Evolutionary conservation across 2,888 invertebrate species (phyloP), one percentile per base, ranked within the genome.

Genomic region (Leistus spinibarbis): DNA sequence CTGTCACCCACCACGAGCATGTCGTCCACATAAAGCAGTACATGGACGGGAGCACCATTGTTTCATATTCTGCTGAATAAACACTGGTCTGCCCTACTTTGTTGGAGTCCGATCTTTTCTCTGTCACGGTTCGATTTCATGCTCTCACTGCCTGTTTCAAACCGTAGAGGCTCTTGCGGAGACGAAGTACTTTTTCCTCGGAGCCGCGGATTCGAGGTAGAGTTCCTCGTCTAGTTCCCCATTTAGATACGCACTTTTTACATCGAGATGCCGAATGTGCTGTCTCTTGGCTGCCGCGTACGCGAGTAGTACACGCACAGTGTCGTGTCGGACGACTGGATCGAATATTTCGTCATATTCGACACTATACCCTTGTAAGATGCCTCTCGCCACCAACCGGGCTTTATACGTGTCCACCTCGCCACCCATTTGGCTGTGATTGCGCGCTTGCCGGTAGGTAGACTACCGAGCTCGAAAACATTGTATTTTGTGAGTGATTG

Each of bases 351-450:
- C 56, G 13, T 56, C 56, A 56, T 56, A 56, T 56, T 56, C 56
- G 56, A 78, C 62, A 24, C 78, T 78, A 73, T 57, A 65, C 62
- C 77, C 77, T 75, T 81, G 81, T 10, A 73, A 77, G 78, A 77
- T 79, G 16, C 80, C 80, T 74, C 78, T 77, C 27, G 79, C 80
- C 9, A 80, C 80, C 7, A 81, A 76, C 16, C 81, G 68, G 10
- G 69, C 57, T 24, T 69, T 69, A 23, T 57, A 23, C 17, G 22
- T 17, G 57, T 19, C 23, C 77, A 80, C 65, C 16, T 67, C 56
- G 19, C 78, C 79, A 79, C 77, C 79, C 79, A 81, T 77, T 79
- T 80, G 40, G 77, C 70, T 16, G 76, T 77, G 16, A 69, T 60
- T 57, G 60, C 27, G 22, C 20, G 56, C 20, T 19, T 13, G n/a